Evolutionary conservation across 37 sponge, comb jelly and placozoan genomes (phyloP), one percentile per base, ranked within the genome.

Genomic region (Amphimedon queenslandica): DNA sequence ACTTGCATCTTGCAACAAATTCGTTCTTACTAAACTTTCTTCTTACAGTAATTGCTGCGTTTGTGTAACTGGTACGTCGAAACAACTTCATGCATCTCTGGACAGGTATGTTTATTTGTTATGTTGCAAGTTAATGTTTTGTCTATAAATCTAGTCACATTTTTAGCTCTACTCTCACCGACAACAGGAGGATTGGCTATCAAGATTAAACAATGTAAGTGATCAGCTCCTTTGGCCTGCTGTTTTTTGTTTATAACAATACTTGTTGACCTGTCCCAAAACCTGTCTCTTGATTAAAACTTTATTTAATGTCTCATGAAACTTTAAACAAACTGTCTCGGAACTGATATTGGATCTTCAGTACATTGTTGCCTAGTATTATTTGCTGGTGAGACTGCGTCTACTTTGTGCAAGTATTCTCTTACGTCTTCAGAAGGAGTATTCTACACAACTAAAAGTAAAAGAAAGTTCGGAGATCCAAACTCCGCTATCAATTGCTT

Each of bases 101-200:
- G 87, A 71, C 70, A 65, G 27, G 20, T 27, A 27, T 68, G 34
- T 40, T 63, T 38, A 11, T 87, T 74, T 34, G 87, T 81, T 18
- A 87, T 75, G 33, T 68, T 65, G 57, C 87, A 80, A 34, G 87
- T 71, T 43, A 87, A 76, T 63, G 82, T 74, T 25, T 80, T 64
- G 30, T 79, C 61, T 37, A 79, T 76, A 64, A 32, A 75, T 30
- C 40, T 18, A 8, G 8, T 47, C 13, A 47, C 51, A 47, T 8
- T 13, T 13, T n/a, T n/a, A n/a, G n/a, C n/a, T n/a, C n/a, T n/a
- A n/a, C n/a, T n/a, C n/a, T n/a, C n/a, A n/a, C n/a, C 51, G 13
- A 13, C 51, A 47, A 47, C 51, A 47, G 51, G 51, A 18, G 51
- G 13, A 8, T 13, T 13, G 13, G 8, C 51, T 8, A 47, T 47